A percentile compares a stretch with the other conserved stretches of the same genome.
Evolutionary conservation across 2,888 invertebrate species (phyloP).

Genomic region (Eubasilissa splendida): DNA sequence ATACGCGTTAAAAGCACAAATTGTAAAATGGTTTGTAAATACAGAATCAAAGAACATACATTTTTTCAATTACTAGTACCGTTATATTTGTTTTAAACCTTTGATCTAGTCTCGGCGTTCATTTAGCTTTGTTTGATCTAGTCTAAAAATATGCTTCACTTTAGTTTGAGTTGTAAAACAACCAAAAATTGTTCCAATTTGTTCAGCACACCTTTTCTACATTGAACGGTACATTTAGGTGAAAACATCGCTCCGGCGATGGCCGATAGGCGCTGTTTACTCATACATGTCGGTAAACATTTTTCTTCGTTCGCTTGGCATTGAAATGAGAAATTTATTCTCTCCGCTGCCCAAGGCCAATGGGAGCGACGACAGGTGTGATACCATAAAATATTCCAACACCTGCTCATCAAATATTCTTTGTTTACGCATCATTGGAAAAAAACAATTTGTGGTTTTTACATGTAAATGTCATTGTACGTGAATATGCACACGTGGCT

Average conservation of each 20-base stretch:
- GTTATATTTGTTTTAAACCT: too few species aligned
- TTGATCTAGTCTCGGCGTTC: too few species aligned
- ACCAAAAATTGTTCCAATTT: too few species aligned
- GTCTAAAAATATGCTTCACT: too few species aligned
- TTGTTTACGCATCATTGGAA: conserved; percentile 4
- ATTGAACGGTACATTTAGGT: neutral
- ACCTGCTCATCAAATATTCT: conserved; percentile 19
- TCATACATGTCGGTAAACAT: conserved; percentile 14
- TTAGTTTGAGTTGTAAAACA: too few species aligned
- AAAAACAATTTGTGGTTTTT: conserved; percentile 9
- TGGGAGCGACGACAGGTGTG: conserved; percentile 30
- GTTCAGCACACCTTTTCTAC: neutral
- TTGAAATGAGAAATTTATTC: conserved; percentile 48
- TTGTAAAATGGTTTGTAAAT: too few species aligned
- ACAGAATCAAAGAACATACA: too few species aligned
- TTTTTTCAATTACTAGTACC: too few species aligned
- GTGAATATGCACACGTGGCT: too few species aligned
- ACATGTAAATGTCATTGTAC: conserved; percentile 5
- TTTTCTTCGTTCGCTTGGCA: conserved; percentile 28
- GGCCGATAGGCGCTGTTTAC: neutral
- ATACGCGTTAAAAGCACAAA: too few species aligned
- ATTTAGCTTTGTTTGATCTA: too few species aligned
- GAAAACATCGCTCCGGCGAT: neutral
- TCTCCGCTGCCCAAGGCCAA: conserved; percentile 39
- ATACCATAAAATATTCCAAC: conserved; percentile 24